These are phyloP conservation scores for Meliscaeva auricollis DNA, from an alignment of 2,888 invertebrate species.

Conservation along the genomic window DNA sequence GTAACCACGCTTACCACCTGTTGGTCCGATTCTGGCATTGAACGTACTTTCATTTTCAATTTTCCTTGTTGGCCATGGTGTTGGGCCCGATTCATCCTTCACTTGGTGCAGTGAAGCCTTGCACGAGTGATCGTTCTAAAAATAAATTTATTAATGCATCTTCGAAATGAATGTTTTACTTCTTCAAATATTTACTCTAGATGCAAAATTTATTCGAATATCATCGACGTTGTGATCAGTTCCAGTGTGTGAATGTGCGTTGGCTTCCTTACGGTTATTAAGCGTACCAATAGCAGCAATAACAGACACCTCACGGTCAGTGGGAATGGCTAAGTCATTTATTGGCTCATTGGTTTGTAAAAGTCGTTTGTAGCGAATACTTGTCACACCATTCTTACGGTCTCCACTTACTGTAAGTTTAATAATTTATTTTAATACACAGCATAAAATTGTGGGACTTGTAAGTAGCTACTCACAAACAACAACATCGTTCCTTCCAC, in stretches of 20 bases:
- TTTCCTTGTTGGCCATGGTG: slow-evolving; percentile 90
- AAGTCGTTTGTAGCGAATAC: slow-evolving; percentile 91
- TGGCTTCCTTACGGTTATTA: slow-evolving; percentile 91
- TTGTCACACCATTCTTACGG: slow-evolving; percentile 91
- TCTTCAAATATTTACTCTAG: slow-evolving; percentile 85
- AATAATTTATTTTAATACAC: too few relatives aligned
- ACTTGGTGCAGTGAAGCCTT: slow-evolving; percentile 87
- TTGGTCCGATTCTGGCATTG: slow-evolving; percentile 92
- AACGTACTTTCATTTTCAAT: slow-evolving; percentile 87
- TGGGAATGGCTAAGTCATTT: slow-evolving; percentile 89
- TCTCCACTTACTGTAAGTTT: slow-evolving; percentile 88
- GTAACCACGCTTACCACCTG: slow-evolving; percentile 92
- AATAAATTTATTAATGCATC: not conserved
- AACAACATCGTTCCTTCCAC: slow-evolving; percentile 91
- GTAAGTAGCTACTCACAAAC: slow-evolving; percentile 86
- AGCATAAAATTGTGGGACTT: too few relatives aligned
- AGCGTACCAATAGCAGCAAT: slow-evolving; percentile 95
- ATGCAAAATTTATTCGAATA: slow-evolving; percentile 91
- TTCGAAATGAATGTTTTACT: not conserved
- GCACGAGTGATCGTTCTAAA: slow-evolving; percentile 89
- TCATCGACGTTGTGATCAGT: slow-evolving; percentile 85
- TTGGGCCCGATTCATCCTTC: slow-evolving; percentile 86
- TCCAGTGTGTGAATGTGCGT: slow-evolving; percentile 88
- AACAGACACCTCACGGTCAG: slow-evolving; percentile 89
- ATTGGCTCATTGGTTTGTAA: slow-evolving; percentile 90